A percentile compares a stretch with the other conserved stretches of the same genome.
Evolutionary conservation across 2,888 invertebrate genomes (phyloP).

Genomic region (Drosophila antonietae): DNA sequence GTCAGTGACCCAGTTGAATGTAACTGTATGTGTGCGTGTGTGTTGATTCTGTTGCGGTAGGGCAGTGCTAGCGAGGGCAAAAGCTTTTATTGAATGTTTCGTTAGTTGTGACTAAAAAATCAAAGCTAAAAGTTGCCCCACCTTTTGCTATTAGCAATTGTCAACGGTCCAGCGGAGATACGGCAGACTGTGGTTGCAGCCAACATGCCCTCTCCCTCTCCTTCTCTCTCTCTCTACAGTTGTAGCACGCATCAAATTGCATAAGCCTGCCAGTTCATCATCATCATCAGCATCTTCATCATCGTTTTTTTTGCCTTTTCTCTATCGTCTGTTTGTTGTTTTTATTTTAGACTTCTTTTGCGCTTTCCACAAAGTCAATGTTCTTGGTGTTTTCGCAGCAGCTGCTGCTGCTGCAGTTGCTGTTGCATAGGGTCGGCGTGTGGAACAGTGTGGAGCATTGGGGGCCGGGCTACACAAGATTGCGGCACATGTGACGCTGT

Average conservation of each 20-base stretch:
- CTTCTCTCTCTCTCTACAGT: not conserved
- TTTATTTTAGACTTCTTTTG: slow-evolving; percentile 57
- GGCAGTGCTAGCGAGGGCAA: slow-evolving; percentile 63
- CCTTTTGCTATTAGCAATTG: slow-evolving; percentile 27
- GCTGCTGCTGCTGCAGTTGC: slow-evolving; percentile 63
- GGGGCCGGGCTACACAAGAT: slow-evolving; percentile 45
- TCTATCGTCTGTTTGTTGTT: slow-evolving; percentile 35
- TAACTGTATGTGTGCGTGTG: slow-evolving; percentile 22
- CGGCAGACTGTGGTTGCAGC: slow-evolving; percentile 56
- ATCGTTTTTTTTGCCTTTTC: slow-evolving; percentile 48
- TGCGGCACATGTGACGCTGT: slow-evolving; percentile 80
- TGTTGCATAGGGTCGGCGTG: not conserved
- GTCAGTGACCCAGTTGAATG: slow-evolving; percentile 81
- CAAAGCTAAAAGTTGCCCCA: slow-evolving; percentile 44
- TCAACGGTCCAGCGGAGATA: slow-evolving; percentile 35
- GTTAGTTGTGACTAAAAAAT: slow-evolving; percentile 36
- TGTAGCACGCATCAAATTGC: slow-evolving; percentile 44
- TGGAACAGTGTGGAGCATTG: slow-evolving; percentile 1
- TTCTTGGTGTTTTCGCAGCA: slow-evolving; percentile 78
- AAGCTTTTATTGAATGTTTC: slow-evolving; percentile 54
- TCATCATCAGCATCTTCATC: slow-evolving; percentile 41
- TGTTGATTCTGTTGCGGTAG: slow-evolving; percentile 54
- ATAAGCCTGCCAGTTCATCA: slow-evolving; percentile 40
- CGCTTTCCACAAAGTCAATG: slow-evolving; percentile 76
- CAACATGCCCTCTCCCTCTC: not conserved